Conservation (phyloP, 1,140 invertebrate species). For the Lerema accius region DNA sequence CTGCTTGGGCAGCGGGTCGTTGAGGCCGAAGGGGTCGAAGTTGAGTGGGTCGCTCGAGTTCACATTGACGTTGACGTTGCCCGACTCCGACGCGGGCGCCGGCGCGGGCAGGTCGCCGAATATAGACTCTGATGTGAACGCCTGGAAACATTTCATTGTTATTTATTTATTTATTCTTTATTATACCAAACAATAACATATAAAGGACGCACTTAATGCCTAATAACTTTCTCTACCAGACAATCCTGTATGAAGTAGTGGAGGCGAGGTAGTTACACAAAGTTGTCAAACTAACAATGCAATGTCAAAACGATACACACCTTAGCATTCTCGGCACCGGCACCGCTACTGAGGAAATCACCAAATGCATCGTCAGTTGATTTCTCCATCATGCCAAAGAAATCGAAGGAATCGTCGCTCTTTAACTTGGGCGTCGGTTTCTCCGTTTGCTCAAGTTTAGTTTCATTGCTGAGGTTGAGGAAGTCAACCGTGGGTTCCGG, state of each 20-base stretch:
- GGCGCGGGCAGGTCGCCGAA: constrained; percentile 66
- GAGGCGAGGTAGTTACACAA: too few relatives aligned
- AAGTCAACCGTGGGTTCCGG: constrained; percentile 61
- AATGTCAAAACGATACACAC: constrained; percentile 46
- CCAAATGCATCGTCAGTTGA: constrained; percentile 71
- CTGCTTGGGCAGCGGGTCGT: constrained; percentile 68
- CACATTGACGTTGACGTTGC: too few relatives aligned
- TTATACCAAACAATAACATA: too few relatives aligned
- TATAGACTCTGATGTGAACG: constrained; percentile 61
- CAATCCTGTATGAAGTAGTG: too few relatives aligned
- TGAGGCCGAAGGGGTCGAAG: constrained; percentile 75
- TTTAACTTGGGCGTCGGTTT: constrained; percentile 48
- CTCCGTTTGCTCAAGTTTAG: constrained; percentile 9
- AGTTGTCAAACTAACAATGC: too few relatives aligned
- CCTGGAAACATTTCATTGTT: constrained; percentile 40
- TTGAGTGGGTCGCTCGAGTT: constrained; percentile 57
- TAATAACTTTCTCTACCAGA: too few relatives aligned
- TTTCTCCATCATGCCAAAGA: constrained; percentile 79
- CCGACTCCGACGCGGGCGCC: too few relatives aligned
- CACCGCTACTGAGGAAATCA: constrained; percentile 70
- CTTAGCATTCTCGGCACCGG: constrained; percentile 48
- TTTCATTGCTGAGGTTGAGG: constrained; percentile 49
- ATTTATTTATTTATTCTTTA: background rate
- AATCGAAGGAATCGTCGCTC: constrained; percentile 75
- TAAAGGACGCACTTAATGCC: too few relatives aligned